Percentiles rank a stretch among this genome's conserved stretches.
phyloP scores from a whole-genome alignment of 2,113 vertebrate genomes.

The Pseudopodoces humilis region DNA sequence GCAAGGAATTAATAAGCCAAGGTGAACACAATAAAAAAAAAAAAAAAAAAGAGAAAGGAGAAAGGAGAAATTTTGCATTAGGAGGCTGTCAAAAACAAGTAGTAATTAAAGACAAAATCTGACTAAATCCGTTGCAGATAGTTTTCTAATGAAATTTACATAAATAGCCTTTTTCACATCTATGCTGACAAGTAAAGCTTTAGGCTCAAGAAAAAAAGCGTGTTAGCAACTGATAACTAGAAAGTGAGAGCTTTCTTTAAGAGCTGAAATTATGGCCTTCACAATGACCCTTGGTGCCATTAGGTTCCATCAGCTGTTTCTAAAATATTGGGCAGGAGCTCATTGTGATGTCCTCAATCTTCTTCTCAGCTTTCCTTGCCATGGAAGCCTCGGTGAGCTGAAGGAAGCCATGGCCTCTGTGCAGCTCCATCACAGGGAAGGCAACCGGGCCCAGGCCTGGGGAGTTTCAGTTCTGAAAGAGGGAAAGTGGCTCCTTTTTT shows the following conservation, averaged over 20 bases:
- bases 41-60: too few relatives aligned
- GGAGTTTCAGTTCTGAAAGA: background rate
- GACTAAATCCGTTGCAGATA: background rate
- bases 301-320: background rate
- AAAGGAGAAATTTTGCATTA: background rate
- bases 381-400: background rate
- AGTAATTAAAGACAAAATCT: background rate
- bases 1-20: background rate
- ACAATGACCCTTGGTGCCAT: background rate
- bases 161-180: background rate
- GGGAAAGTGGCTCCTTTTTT: background rate
- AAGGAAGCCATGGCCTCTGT: background rate
- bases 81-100: background rate
- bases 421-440: background rate
- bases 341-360: rapidly evolving
- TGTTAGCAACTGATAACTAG: background rate
- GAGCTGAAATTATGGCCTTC: background rate
- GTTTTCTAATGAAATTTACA: background rate
- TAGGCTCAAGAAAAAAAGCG: background rate
- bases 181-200: background rate
- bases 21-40: background rate
- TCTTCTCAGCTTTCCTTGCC: background rate
- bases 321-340: background rate
- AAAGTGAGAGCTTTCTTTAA: background rate
- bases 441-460: background rate